Evolutionary conservation across 2,113 vertebrate species (phyloP).

Genomic region (Halcyon senegalensis): DNA sequence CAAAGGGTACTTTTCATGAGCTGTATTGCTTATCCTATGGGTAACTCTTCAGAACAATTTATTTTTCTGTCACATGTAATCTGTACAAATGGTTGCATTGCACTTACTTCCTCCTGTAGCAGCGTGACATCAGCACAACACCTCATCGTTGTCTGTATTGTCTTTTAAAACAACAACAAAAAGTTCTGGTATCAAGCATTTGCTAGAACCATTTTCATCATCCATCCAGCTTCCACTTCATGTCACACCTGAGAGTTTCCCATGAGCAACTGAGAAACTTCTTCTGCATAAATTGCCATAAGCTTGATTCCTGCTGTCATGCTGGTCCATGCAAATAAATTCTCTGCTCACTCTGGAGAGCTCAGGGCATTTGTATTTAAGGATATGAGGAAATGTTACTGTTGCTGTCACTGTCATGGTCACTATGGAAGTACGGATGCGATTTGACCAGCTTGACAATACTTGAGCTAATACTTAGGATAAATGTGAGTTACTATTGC

Average conservation of each 20-base stretch:
- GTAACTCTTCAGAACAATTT: not conserved
- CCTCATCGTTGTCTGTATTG: not conserved
- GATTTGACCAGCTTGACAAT: not conserved
- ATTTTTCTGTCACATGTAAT: not conserved
- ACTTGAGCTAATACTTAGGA: not conserved
- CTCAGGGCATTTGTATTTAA: not conserved
- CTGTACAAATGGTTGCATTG: not conserved
- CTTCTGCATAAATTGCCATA: not conserved
- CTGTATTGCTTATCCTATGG: not conserved
- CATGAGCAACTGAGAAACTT: conserved; percentile 11
- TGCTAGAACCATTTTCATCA: not conserved
- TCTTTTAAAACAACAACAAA: not conserved
- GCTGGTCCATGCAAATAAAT: conserved; percentile 19
- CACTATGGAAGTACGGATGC: not conserved
- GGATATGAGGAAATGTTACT: not conserved
- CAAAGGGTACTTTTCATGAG: not conserved
- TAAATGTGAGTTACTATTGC: not conserved
- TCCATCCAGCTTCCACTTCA: not conserved
- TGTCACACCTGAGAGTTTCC: conserved; percentile 30
- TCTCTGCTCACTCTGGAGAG: not conserved
- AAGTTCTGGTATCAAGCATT: not conserved
- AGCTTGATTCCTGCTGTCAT: not conserved
- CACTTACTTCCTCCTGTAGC: not conserved
- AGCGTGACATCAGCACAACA: not conserved
- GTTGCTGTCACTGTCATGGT: conserved; percentile 25